phyloP scores from a whole-genome alignment of 2,797 vertebrate species.

The Typhlichthys eigenmanni region DNA sequence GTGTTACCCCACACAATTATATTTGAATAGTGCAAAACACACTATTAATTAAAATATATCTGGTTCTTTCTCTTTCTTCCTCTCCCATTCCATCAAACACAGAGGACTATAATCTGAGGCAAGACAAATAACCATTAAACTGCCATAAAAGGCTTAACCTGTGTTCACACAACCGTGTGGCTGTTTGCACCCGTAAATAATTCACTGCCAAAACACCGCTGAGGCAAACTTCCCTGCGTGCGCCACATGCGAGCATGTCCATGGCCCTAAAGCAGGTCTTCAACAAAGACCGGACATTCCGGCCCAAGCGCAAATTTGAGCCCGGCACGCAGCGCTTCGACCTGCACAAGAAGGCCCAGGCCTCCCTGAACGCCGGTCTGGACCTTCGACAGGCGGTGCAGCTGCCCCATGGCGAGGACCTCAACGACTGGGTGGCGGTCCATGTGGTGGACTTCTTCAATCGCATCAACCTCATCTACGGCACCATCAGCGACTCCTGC shows the following conservation, averaged over 20 bases:
- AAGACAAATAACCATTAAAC: slow-evolving; percentile 27
- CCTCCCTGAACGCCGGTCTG: slow-evolving; percentile 90
- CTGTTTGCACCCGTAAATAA: slow-evolving; percentile 48
- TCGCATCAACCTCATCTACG: slow-evolving; percentile 96
- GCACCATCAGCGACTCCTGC: slow-evolving; percentile 93
- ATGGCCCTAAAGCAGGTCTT: slow-evolving; percentile 92
- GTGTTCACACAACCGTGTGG: slow-evolving; percentile 44
- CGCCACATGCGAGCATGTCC: slow-evolving; percentile 79
- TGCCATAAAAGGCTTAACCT: slow-evolving; percentile 15
- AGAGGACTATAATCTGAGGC: slow-evolving; percentile 34
- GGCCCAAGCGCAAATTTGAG: slow-evolving; percentile 96
- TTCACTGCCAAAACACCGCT: slow-evolving; percentile 38
- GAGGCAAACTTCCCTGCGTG: neutral
- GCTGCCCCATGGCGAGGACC: slow-evolving; percentile 88
- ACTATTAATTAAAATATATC: slow-evolving; percentile 32
- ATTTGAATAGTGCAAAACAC: no score
- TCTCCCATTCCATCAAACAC: slow-evolving; percentile 17
- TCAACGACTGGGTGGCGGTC: slow-evolving; percentile 95
- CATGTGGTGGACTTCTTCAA: slow-evolving; percentile 98
- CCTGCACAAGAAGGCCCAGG: slow-evolving; percentile 95
- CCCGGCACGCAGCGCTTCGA: slow-evolving; percentile 94
- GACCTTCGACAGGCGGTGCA: slow-evolving; percentile 91
- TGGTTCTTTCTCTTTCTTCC: slow-evolving; percentile 12
- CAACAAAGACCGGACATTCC: slow-evolving; percentile 96
- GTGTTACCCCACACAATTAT: no score